Evolutionary conservation across 2,888 invertebrate genomes (phyloP).

Genomic region (Xanthostigma xanthostigma): DNA sequence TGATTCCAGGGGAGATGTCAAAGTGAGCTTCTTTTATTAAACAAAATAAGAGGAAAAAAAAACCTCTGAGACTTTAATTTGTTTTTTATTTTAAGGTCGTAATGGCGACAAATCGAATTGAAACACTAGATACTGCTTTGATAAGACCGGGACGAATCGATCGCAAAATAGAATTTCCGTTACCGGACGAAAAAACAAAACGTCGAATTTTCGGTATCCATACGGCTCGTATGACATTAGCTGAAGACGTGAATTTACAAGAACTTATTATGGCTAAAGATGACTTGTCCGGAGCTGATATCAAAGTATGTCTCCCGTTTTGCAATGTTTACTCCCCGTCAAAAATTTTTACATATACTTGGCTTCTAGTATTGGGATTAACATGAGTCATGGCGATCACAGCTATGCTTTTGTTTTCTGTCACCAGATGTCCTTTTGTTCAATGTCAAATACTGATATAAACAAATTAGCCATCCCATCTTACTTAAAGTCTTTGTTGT

Average conservation of each 20-base stretch:
- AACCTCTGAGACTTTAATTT: background rate
- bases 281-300: slow-evolving; percentile 94
- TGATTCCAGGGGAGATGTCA: slow-evolving; percentile 91
- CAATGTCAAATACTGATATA: too few relatives aligned
- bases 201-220: slow-evolving; percentile 94
- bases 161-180: slow-evolving; percentile 97
- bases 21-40: slow-evolving; percentile 37
- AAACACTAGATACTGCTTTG: slow-evolving; percentile 94
- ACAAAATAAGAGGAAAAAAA: background rate
- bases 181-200: slow-evolving; percentile 98
- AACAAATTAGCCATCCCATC: too few relatives aligned
- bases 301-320: slow-evolving; percentile 44
- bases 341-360: too few relatives aligned
- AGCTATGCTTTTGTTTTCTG: too few relatives aligned
- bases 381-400: too few relatives aligned
- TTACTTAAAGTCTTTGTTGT: slow-evolving; percentile 13
- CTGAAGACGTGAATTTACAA: slow-evolving; percentile 90
- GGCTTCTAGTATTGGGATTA: too few relatives aligned
- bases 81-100: slow-evolving; percentile 47
- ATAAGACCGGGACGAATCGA: slow-evolving; percentile 98
- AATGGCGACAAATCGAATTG: slow-evolving; percentile 97
- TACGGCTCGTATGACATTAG: slow-evolving; percentile 96
- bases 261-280: slow-evolving; percentile 99
- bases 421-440: too few relatives aligned
- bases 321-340: background rate